Conservation (phyloP, 2,113 vertebrate species). For the Rhinolophus ferrumequinum region DNA sequence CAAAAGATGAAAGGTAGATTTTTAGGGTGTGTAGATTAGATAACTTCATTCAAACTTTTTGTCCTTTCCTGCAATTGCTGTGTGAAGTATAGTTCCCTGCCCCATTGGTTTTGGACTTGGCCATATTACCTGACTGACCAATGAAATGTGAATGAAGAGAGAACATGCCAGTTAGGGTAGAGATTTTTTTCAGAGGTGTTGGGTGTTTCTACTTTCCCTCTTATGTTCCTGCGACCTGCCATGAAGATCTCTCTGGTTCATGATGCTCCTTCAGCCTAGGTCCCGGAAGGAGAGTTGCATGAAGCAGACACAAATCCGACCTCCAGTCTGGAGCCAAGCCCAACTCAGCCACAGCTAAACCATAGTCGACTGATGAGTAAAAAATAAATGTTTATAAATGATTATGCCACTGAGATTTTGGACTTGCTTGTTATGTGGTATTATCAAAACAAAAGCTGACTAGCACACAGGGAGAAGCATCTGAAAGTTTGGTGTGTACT, state of each 20-base stretch:
- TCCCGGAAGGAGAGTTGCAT: not conserved
- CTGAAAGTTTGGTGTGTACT: not conserved
- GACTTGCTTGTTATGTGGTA: not conserved
- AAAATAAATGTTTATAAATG: not conserved
- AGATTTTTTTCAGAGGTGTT: not conserved
- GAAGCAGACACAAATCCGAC: not conserved
- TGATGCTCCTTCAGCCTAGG: not conserved
- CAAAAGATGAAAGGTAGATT: not conserved
- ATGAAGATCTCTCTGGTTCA: not conserved
- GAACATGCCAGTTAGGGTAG: not conserved
- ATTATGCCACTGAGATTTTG: not conserved
- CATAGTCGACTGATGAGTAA: not conserved
- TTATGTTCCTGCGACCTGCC: not conserved
- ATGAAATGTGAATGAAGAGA: not conserved
- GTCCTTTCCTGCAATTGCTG: not conserved
- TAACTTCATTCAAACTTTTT: not conserved
- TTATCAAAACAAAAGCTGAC: slow-evolving; percentile 26
- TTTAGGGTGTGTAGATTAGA: not conserved
- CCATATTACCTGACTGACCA: not conserved
- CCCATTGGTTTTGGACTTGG: not conserved
- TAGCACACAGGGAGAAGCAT: not conserved
- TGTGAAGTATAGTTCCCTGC: not conserved
- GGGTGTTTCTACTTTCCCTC: not conserved
- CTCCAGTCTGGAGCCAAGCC: not conserved
- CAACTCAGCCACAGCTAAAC: not conserved